These are phyloP conservation scores for Stictonetta naevosa DNA, from an alignment of 2,113 vertebrate species.

Conservation along the genomic window DNA sequence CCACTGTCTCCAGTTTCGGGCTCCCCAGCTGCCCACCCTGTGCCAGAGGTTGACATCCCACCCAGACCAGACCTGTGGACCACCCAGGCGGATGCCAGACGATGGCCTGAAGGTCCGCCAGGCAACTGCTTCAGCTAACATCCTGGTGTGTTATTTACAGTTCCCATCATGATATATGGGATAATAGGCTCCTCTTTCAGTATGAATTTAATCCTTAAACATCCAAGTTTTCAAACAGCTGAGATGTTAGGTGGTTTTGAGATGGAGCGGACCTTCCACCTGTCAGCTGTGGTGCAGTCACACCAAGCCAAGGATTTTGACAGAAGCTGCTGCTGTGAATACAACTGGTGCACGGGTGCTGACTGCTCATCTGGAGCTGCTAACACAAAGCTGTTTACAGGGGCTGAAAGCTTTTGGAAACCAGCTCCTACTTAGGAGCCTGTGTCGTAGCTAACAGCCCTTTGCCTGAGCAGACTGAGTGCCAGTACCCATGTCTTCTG, in stretches of 20 bases:
- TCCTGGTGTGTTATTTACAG: background rate
- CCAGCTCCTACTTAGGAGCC: background rate
- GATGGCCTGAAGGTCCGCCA: background rate
- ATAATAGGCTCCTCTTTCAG: background rate
- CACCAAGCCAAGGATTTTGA: fast-evolving
- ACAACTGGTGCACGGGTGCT: fast-evolving
- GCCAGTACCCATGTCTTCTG: background rate
- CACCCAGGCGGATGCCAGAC: background rate
- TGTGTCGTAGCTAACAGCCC: background rate
- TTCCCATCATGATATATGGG: background rate
- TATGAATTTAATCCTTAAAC: background rate
- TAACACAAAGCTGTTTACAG: background rate
- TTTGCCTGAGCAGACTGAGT: background rate
- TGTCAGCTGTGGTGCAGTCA: fast-evolving
- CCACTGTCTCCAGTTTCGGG: background rate
- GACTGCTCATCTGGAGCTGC: fast-evolving
- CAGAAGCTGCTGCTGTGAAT: background rate
- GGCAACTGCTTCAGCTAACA: background rate
- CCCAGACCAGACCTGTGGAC: background rate
- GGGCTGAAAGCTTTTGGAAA: background rate
- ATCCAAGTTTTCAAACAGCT: background rate
- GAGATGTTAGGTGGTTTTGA: background rate
- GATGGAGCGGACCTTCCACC: fast-evolving
- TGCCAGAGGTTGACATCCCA: background rate
- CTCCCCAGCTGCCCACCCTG: background rate